Evolutionary conservation across 2,113 vertebrate species (phyloP).

Genomic region (Tiliqua scincoides): DNA sequence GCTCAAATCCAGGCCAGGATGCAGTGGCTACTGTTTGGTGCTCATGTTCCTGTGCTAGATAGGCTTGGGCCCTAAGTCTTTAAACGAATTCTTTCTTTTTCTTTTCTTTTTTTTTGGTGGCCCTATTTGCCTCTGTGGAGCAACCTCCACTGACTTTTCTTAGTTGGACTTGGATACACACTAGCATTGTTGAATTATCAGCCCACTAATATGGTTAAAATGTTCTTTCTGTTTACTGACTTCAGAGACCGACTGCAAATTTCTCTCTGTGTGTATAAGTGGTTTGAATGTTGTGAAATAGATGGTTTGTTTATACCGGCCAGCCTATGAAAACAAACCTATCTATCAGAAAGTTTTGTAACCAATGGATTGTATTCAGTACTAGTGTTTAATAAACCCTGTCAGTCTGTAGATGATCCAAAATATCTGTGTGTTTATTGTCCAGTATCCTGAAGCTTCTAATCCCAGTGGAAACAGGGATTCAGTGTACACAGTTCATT

Average conservation of each 20-base stretch:
- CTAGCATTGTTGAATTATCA: constrained; percentile 14
- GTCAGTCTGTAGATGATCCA: background rate
- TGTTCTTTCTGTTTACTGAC: background rate
- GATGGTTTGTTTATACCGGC: background rate
- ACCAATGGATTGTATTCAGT: background rate
- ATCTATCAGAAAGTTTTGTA: background rate
- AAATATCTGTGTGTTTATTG: background rate
- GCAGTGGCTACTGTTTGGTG: too few relatives aligned
- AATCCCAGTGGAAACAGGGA: background rate
- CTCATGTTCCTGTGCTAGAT: too few relatives aligned
- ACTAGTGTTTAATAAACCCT: background rate
- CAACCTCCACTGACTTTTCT: constrained; percentile 28
- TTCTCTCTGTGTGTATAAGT: too few relatives aligned
- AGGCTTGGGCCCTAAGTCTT: too few relatives aligned
- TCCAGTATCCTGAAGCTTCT: background rate
- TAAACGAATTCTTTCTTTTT: too few relatives aligned
- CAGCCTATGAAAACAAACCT: accelerated
- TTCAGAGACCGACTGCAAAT: too few relatives aligned
- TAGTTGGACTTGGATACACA: background rate
- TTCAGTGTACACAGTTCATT: background rate
- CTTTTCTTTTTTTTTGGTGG: too few relatives aligned
- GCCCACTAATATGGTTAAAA: constrained; percentile 26
- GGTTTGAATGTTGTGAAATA: background rate
- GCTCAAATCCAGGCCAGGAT: too few relatives aligned
- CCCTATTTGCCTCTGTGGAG: too few relatives aligned